Evolutionary conservation across 30 jellyfish, hydroid and myxozoan species (phyloP).

Genomic region (Pelagia noctiluca): DNA sequence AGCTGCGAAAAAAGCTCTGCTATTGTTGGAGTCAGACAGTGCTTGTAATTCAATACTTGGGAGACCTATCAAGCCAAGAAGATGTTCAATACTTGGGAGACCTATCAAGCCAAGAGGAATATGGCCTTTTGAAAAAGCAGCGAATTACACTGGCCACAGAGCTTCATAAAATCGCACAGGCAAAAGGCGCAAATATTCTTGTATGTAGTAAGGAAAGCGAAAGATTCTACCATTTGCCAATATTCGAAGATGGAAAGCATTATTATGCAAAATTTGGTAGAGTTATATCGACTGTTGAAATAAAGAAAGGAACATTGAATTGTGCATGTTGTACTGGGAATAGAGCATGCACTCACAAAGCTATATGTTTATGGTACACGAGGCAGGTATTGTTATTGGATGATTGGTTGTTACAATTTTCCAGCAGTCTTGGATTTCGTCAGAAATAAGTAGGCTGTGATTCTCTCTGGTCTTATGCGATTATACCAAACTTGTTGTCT

Average conservation of each 20-base stretch:
- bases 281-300: conserved; percentile 13
- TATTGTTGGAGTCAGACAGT: no score
- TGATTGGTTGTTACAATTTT: no score
- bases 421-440: no score
- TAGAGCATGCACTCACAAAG: no score
- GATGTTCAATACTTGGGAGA: no score
- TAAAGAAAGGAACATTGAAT: conserved; percentile 6
- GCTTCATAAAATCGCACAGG: background rate
- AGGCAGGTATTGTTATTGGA: background rate
- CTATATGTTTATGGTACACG: background rate
- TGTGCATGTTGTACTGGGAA: conserved; percentile 22
- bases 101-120: no score
- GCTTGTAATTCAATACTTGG: no score
- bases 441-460: no score
- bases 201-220: background rate
- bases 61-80: no score
- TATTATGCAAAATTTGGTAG: background rate
- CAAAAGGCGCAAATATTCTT: background rate
- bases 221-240: background rate
- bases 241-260: background rate
- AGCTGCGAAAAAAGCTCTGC: no score
- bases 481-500: no score
- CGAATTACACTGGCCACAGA: background rate
- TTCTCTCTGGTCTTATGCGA: no score
- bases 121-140: background rate